Conservation (phyloP, 2,888 invertebrate genomes). For the Phorcus lineatus region DNA sequence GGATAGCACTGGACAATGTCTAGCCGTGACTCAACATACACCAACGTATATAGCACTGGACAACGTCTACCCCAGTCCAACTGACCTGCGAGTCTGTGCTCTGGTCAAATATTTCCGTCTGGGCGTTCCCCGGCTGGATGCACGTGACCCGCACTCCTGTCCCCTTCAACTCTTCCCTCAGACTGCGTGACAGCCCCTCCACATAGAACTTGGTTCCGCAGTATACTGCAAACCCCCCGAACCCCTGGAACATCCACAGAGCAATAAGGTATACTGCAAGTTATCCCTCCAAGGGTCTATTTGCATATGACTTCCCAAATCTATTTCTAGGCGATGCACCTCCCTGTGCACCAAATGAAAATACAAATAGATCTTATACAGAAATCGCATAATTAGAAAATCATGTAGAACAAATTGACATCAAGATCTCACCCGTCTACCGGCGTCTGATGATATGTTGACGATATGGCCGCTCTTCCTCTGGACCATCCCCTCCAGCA, state of each 20-base stretch:
- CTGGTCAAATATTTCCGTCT: constrained; percentile 69
- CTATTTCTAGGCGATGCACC: no score
- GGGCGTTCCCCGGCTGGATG: constrained; percentile 76
- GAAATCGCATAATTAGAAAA: no score
- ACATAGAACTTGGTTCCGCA: constrained; percentile 77
- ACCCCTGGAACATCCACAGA: constrained; percentile 67
- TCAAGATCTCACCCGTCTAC: constrained; percentile 61
- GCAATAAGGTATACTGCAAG: no score
- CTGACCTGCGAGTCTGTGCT: constrained; percentile 74
- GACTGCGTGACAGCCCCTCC: constrained; percentile 74
- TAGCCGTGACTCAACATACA: no score
- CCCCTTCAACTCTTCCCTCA: constrained; percentile 73
- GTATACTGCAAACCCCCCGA: constrained; percentile 76
- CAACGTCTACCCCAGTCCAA: background rate
- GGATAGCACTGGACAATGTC: no score
- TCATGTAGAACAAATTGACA: no score
- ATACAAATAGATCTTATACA: no score
- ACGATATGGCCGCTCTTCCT: constrained; percentile 74
- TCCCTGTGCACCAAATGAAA: no score
- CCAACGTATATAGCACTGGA: no score
- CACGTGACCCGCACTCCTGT: constrained; percentile 74
- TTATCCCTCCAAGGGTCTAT: no score
- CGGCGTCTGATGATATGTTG: constrained; percentile 76
- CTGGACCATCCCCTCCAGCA: constrained; percentile 73
- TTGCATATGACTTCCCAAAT: no score